A percentile compares a stretch with the other conserved stretches of the same genome.
These are phyloP conservation scores for Propithecus perrieri DNA, from an alignment of 2,797 vertebrate species.

Conservation along the genomic window DNA sequence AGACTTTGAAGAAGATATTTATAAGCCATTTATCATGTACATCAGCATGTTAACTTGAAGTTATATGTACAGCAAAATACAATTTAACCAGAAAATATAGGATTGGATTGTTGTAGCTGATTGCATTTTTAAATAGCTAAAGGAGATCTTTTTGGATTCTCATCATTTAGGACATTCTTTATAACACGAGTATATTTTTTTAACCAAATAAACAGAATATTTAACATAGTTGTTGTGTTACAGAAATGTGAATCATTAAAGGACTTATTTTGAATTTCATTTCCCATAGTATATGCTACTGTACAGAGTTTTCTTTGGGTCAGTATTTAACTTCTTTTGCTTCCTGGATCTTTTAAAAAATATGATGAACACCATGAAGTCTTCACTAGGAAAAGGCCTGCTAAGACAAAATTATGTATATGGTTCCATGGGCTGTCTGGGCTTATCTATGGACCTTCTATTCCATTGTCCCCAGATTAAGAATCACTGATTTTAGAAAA, in stretches of 20 bases:
- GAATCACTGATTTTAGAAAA: conserved; percentile 36
- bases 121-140: conserved; percentile 31
- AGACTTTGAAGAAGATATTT: conserved; percentile 42
- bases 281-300: not conserved
- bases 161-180: conserved; percentile 15
- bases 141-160: not conserved
- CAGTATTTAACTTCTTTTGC: not conserved
- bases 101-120: not conserved
- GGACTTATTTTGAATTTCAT: conserved; percentile 31
- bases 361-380: not conserved
- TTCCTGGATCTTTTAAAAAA: not conserved
- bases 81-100: not conserved
- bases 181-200: not conserved
- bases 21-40: not conserved
- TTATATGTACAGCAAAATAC: conserved; percentile 11
- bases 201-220: not conserved
- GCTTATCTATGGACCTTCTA: not conserved
- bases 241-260: conserved; percentile 48
- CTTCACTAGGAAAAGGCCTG: not conserved
- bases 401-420: not conserved
- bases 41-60: conserved; percentile 11
- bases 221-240: conserved; percentile 35
- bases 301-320: conserved; percentile 18
- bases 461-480: not conserved
- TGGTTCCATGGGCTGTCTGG: not conserved